These are phyloP conservation scores for Platygyra sinensis DNA, from an alignment of 64 coral and sea anemone species.

Conservation along the genomic window DNA sequence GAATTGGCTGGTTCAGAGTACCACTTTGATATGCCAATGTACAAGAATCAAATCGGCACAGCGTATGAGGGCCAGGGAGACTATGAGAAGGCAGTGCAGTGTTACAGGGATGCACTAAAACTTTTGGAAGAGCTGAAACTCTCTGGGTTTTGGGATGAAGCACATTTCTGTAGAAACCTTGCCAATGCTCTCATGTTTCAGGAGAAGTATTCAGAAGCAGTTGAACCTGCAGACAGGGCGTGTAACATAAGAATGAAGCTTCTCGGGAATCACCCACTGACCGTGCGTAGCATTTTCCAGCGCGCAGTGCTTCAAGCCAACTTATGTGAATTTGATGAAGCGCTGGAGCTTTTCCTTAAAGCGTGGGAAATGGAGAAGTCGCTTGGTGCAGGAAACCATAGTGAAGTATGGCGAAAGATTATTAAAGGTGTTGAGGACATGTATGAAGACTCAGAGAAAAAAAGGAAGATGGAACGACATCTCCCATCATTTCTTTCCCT, in stretches of 20 bases:
- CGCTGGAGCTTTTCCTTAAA: slow-evolving; percentile 11
- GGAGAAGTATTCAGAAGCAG: too few species aligned
- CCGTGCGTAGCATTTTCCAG: not conserved
- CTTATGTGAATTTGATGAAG: slow-evolving; percentile 1
- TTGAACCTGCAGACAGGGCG: too few species aligned
- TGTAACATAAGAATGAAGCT: too few species aligned
- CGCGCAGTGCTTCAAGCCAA: not conserved
- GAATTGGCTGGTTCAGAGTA: not conserved
- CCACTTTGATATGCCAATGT: slow-evolving; percentile 37
- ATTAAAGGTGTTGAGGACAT: too few species aligned
- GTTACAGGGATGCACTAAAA: slow-evolving; percentile 21
- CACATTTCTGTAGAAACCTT: slow-evolving; percentile 19
- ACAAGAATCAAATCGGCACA: slow-evolving; percentile 32
- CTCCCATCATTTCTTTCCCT: too few species aligned
- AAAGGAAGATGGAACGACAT: too few species aligned
- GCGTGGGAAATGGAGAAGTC: slow-evolving; percentile 25
- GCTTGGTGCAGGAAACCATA: not conserved
- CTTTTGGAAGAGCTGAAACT: slow-evolving; percentile 20
- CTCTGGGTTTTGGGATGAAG: slow-evolving; percentile 1
- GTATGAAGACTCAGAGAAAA: too few species aligned
- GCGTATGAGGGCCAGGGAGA: slow-evolving; percentile 7
- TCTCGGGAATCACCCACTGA: too few species aligned
- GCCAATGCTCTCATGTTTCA: not conserved
- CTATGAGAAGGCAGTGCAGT: slow-evolving; percentile 8
- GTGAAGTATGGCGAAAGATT: not conserved